Evolutionary conservation across 2,888 invertebrate genomes (phyloP).

Genomic region (Leistus spinibarbis): DNA sequence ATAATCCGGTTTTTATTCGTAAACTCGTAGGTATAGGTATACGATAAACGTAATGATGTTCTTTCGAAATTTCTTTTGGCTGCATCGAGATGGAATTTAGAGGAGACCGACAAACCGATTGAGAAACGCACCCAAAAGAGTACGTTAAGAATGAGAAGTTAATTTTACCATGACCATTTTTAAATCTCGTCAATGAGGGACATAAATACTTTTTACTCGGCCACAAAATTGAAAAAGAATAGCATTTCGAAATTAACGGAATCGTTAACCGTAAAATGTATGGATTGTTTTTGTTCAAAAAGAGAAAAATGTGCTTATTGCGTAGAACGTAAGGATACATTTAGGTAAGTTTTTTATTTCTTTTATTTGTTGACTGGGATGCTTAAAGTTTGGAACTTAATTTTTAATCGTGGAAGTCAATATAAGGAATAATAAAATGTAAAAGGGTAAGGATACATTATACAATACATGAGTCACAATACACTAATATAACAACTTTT

Average conservation of each 20-base stretch:
- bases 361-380: too few species aligned
- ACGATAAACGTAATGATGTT: constrained; percentile 19
- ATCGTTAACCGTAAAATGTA: background rate
- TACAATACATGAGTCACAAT: too few species aligned
- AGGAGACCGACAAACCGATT: constrained; percentile 1
- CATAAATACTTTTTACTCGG: background rate
- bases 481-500: too few species aligned
- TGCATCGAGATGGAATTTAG: background rate
- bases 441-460: too few species aligned
- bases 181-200: background rate
- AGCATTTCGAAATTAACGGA: background rate
- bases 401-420: too few species aligned
- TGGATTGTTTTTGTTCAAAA: too few species aligned
- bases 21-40: constrained; percentile 14
- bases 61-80: constrained; percentile 9
- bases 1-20: constrained; percentile 20
- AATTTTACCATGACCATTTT: constrained; percentile 2
- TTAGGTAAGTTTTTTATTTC: too few species aligned
- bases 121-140: background rate
- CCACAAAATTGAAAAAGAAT: background rate
- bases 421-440: too few species aligned
- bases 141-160: background rate
- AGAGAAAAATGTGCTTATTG: too few species aligned
- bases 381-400: too few species aligned
- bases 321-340: too few species aligned